These are phyloP conservation scores for Oxygymnocypris stewartii DNA, from an alignment of 2,113 vertebrate genomes.

Conservation along the genomic window DNA sequence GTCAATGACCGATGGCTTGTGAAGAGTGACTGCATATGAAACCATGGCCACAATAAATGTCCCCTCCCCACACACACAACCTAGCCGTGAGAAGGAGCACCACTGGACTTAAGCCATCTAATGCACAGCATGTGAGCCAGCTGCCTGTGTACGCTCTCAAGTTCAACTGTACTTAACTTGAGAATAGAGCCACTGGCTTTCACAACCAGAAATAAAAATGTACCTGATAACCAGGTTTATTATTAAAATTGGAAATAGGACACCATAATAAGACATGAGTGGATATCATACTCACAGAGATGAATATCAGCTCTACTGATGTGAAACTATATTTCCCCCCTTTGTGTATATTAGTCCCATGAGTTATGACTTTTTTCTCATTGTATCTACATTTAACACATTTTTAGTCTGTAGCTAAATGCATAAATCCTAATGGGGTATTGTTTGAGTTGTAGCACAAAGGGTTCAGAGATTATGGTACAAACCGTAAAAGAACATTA, in stretches of 20 bases:
- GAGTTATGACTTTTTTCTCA: constrained; percentile 6
- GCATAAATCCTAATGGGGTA: constrained; percentile 6
- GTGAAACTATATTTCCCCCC: background rate
- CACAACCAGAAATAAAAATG: constrained; percentile 9
- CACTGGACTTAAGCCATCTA: constrained; percentile 64
- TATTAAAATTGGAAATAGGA: constrained; percentile 39
- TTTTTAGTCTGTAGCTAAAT: background rate
- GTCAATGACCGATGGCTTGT: constrained; percentile 59
- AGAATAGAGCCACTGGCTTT: background rate
- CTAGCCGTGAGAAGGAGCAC: constrained; percentile 41
- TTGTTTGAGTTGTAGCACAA: constrained; percentile 27
- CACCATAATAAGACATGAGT: background rate
- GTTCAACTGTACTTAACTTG: constrained; percentile 54
- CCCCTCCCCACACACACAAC: constrained; percentile 27
- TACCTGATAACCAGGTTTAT: constrained; percentile 40
- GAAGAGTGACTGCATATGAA: constrained; percentile 64
- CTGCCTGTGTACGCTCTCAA: constrained; percentile 62
- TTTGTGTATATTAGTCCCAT: background rate
- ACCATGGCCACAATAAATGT: constrained; percentile 66
- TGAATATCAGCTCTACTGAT: constrained; percentile 14
- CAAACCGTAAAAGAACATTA: constrained; percentile 64
- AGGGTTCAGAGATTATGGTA: constrained; percentile 54
- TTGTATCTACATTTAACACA: background rate
- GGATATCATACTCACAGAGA: background rate
- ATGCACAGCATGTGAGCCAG: constrained; percentile 66